phyloP scores from a whole-genome alignment of 2,888 invertebrate genomes.

The Melipona beecheii region DNA sequence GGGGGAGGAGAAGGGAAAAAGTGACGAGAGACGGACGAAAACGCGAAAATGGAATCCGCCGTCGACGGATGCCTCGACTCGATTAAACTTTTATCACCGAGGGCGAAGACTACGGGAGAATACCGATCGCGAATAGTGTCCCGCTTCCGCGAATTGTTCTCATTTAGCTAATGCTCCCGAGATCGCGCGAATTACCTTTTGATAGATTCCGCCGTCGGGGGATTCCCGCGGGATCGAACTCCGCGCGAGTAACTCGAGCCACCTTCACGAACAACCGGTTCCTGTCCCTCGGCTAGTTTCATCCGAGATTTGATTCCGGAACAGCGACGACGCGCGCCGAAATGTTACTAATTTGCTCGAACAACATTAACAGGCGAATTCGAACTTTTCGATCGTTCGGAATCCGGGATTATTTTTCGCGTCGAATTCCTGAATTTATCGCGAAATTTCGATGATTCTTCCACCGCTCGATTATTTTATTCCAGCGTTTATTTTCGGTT shows the following conservation, averaged over 20 bases:
- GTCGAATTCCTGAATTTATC: too few species aligned
- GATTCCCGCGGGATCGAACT: constrained; percentile 27
- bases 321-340: too few species aligned
- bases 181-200: constrained; percentile 49
- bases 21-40: constrained; percentile 22
- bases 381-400: too few species aligned
- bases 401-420: too few species aligned
- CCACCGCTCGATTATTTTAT: too few species aligned
- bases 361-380: too few species aligned
- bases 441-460: too few species aligned
- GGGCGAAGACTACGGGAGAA: constrained; percentile 30
- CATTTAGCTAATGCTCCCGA: constrained; percentile 60
- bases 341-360: too few species aligned
- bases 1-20: neutral
- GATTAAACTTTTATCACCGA: constrained; percentile 52
- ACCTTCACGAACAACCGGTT: constrained; percentile 18
- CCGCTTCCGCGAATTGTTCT: constrained; percentile 21
- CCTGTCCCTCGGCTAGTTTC: constrained; percentile 25
- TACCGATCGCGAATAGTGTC: constrained; percentile 36
- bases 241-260: too few species aligned
- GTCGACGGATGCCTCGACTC: constrained; percentile 32
- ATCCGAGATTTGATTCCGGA: neutral
- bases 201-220: constrained; percentile 59
- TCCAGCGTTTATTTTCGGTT: too few species aligned
- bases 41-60: constrained; percentile 32